A percentile compares a stretch with the other conserved stretches of the same genome.
phyloP scores from a whole-genome alignment of 2,113 vertebrate genomes.

The Caretta caretta region DNA sequence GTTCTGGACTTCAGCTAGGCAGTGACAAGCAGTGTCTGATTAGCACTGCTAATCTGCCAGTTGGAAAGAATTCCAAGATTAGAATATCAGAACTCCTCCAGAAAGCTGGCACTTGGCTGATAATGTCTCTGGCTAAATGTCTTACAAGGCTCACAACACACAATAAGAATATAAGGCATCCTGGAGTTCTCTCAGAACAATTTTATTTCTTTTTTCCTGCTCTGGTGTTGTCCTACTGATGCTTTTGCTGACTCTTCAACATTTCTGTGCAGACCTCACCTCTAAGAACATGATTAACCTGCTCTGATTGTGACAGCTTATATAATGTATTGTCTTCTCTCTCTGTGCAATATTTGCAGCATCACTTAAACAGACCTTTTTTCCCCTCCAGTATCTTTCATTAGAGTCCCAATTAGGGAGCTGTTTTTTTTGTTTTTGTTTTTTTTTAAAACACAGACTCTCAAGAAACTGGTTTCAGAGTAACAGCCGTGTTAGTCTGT shows the following conservation, averaged over 20 bases:
- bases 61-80: conserved; percentile 64
- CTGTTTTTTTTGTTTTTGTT: not conserved
- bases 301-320: conserved; percentile 35
- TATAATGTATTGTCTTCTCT: conserved; percentile 30
- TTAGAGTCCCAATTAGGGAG: not conserved
- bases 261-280: conserved; percentile 41
- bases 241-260: conserved; percentile 55
- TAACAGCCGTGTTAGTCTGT: too few relatives aligned
- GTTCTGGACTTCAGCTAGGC: conserved; percentile 61
- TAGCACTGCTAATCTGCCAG: conserved; percentile 64
- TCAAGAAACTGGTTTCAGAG: not conserved
- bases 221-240: conserved; percentile 51
- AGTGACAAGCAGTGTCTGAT: conserved; percentile 59
- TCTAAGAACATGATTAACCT: conserved; percentile 38
- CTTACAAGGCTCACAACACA: conserved; percentile 5
- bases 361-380: conserved; percentile 21
- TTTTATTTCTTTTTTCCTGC: not conserved
- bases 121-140: conserved; percentile 69
- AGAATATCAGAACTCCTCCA: conserved; percentile 68
- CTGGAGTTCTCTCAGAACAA: conserved; percentile 35
- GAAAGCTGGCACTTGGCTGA: conserved; percentile 69
- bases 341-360: not conserved
- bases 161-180: not conserved
- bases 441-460: not conserved
- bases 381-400: not conserved